Evolutionary conservation across 2,113 vertebrate species (phyloP), one percentile per base, ranked within the genome.

Genomic region (Electrona antarctica): DNA sequence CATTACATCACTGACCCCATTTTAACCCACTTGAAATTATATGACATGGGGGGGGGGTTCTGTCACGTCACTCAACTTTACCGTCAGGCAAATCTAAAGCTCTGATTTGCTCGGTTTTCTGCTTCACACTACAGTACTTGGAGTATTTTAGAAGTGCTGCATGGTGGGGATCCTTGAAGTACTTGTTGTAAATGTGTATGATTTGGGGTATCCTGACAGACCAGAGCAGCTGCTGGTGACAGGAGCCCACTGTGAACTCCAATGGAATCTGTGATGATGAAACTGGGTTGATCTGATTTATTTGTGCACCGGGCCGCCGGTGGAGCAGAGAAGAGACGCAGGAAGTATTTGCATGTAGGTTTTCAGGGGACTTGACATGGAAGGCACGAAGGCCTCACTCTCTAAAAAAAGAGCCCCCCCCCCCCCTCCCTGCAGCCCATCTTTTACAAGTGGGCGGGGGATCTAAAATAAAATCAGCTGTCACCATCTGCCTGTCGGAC

Each of bases 401-500:
- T 87, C 91, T 93, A 94, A 95, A 95, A 95, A 91, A 93, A 94
- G 87, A n/a, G n/a, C n/a, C n/a, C n/a, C 72, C 74, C 60, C 45
- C 69, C 33, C 33, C 33, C 33, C 33, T 41, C 33, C 55, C 81
- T 69, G 80, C 33, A 41, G 87, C 87, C 88, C 84, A 89, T 87
- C 78, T 85, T 84, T 84, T 87, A 83, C 72, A 85, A 75, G 33
- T 80, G 87, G 87, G 88, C 84, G 89, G 87, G 79, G 88, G 74
- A 66, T 88, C 90, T 92, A 93, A 95, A 95, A 94, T 95, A 96
- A 96, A 97, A 96, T 88, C 93, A 93, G 93, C 93, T 92, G 80
- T 91, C 90, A 85, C 88, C 69, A 71, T 92, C 75, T 78, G 82
- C 91, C 90, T 50, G 74, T 86, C 87, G 86, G 92, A 90, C 89